Percentiles rank a stretch among this genome's conserved stretches.
Conservation (phyloP, 2,888 invertebrate species). For the Oscheius onirici region DNA sequence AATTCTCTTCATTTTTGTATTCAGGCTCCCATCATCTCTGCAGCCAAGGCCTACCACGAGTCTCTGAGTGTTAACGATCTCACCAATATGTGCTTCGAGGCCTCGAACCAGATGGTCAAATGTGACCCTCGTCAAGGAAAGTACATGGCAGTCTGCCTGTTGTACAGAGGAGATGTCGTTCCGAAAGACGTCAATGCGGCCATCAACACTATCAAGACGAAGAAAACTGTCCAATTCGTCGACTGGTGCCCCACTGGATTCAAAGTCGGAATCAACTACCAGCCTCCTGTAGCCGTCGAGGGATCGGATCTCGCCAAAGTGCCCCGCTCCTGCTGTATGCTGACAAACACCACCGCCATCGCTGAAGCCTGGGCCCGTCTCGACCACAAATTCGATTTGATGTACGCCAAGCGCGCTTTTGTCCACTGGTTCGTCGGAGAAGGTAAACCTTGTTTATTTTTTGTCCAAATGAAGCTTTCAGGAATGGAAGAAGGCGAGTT, state of each 20-base stretch:
- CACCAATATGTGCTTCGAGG: slow-evolving; percentile 88
- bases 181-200: slow-evolving; percentile 92
- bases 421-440: slow-evolving; percentile 58
- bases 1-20: no score
- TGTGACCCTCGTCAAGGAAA: slow-evolving; percentile 80
- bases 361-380: slow-evolving; percentile 83
- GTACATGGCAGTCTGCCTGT: slow-evolving; percentile 74
- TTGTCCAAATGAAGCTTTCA: no score
- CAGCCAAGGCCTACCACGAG: slow-evolving; percentile 66
- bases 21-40: slow-evolving; percentile 66
- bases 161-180: slow-evolving; percentile 85
- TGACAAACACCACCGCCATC: slow-evolving; percentile 86
- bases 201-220: slow-evolving; percentile 93
- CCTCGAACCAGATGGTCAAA: slow-evolving; percentile 88
- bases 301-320: slow-evolving; percentile 84
- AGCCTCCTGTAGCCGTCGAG: slow-evolving; percentile 82
- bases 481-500: no score
- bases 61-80: slow-evolving; percentile 78
- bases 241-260: slow-evolving; percentile 76
- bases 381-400: slow-evolving; percentile 77
- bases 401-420: slow-evolving; percentile 60
- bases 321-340: slow-evolving; percentile 77
- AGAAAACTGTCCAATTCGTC: slow-evolving; percentile 82
- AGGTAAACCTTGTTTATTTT: slow-evolving; percentile 23
- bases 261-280: slow-evolving; percentile 68